These are phyloP conservation scores for Gnathonemus longibarbis DNA, from an alignment of 2,113 vertebrate species.

Conservation along the genomic window DNA sequence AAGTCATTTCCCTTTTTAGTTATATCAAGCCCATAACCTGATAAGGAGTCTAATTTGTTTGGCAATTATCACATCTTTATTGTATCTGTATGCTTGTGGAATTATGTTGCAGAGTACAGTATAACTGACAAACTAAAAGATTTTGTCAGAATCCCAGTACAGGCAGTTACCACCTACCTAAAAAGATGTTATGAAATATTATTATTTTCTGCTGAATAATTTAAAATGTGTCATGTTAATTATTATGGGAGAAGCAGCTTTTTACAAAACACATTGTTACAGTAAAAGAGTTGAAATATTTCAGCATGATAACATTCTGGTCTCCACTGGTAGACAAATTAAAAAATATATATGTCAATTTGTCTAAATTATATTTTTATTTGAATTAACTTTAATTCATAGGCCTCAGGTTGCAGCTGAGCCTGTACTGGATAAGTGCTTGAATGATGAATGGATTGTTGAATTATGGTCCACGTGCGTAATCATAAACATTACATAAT, in stretches of 20 bases:
- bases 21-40: conserved; percentile 8
- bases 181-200: background rate
- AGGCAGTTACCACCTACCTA: background rate
- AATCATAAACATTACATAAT: background rate
- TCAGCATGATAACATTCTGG: background rate
- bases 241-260: background rate
- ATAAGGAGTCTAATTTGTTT: conserved; percentile 12
- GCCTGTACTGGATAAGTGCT: background rate
- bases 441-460: background rate
- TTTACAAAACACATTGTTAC: background rate
- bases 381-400: background rate
- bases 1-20: background rate
- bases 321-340: background rate
- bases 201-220: background rate
- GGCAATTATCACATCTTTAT: conserved; percentile 1
- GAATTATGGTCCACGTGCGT: background rate
- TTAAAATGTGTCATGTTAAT: background rate
- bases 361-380: background rate
- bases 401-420: background rate
- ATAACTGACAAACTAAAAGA: background rate
- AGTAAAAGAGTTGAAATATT: background rate
- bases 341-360: background rate
- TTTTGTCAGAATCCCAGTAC: background rate
- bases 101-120: background rate
- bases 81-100: background rate